These are phyloP conservation scores for Andrena hattorfiana DNA, from an alignment of 2,888 invertebrate species.

Conservation along the genomic window DNA sequence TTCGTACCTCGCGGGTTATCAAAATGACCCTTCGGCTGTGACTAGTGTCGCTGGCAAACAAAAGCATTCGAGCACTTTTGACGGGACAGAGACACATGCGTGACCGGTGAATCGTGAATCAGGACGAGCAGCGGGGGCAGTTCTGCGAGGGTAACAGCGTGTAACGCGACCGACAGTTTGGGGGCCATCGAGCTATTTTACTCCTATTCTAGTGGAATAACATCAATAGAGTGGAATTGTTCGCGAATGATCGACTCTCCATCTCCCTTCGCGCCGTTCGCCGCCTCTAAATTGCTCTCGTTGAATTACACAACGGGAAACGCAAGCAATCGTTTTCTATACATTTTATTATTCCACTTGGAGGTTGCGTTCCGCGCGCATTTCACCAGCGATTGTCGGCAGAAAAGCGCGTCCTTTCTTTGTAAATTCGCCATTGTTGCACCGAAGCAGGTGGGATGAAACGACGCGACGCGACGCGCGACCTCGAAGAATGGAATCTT, in stretches of 20 bases:
- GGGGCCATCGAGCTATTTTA: conserved; percentile 34
- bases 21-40: too few relatives aligned
- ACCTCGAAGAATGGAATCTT: background rate
- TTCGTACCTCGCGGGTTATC: too few relatives aligned
- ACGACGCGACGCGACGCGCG: background rate
- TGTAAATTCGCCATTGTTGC: conserved; percentile 4
- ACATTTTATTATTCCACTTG: conserved; percentile 1
- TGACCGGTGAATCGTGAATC: conserved; percentile 20
- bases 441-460: background rate
- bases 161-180: conserved; percentile 41
- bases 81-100: background rate
- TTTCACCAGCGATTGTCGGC: background rate
- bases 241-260: conserved; percentile 41
- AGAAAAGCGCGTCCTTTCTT: background rate
- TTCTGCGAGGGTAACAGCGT: conserved; percentile 39
- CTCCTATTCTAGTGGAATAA: conserved; percentile 39
- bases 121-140: conserved; percentile 8
- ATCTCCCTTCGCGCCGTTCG: conserved; percentile 11
- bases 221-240: conserved; percentile 48
- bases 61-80: conserved; percentile 4
- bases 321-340: conserved; percentile 6
- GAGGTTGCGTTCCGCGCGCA: background rate
- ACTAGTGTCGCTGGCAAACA: background rate
- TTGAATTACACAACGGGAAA: conserved; percentile 24
- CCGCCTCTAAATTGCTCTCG: conserved; percentile 9